Percentiles rank a stretch among this genome's conserved stretches.
Conservation (phyloP, 2,797 vertebrate genomes). For the Tenualosa thibaudeaui region DNA sequence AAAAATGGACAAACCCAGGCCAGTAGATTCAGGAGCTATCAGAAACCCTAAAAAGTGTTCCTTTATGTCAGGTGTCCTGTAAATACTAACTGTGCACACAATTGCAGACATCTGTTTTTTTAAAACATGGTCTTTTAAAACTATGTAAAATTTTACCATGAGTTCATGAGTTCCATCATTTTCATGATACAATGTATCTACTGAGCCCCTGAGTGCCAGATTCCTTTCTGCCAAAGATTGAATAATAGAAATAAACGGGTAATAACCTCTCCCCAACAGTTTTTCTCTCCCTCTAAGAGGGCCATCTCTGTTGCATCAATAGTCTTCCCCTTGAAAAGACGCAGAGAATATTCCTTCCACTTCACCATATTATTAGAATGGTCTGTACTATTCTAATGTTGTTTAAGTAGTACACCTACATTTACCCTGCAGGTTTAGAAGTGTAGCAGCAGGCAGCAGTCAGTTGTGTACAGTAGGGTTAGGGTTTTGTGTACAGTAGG, state of each 20-base stretch:
- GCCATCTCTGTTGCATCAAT: constrained; percentile 30
- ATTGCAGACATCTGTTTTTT: too few species aligned
- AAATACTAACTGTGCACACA: constrained; percentile 11
- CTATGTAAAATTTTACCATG: too few species aligned
- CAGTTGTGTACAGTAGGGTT: too few species aligned
- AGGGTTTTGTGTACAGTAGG: too few species aligned
- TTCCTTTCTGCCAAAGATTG: constrained; percentile 49
- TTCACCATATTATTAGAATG: constrained; percentile 23
- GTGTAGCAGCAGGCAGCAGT: too few species aligned
- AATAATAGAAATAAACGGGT: constrained; percentile 29
- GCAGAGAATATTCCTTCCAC: constrained; percentile 23
- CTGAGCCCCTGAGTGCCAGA: constrained; percentile 36
- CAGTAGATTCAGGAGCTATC: constrained; percentile 32
- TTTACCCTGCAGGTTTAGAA: too few species aligned
- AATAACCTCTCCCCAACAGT: constrained; percentile 41
- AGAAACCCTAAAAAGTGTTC: constrained; percentile 45
- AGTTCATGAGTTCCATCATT: too few species aligned
- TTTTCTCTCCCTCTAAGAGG: constrained; percentile 27
- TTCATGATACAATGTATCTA: constrained; percentile 25
- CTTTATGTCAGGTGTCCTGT: constrained; percentile 34
- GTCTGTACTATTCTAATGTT: neutral
- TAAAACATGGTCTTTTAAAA: too few species aligned
- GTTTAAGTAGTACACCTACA: neutral
- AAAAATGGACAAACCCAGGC: constrained; percentile 42
- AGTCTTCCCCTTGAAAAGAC: constrained; percentile 34